A percentile compares a stretch with the other conserved stretches of the same genome.
Evolutionary conservation across 2,797 vertebrate species (phyloP).

Genomic region (Micrastur ruficollis): DNA sequence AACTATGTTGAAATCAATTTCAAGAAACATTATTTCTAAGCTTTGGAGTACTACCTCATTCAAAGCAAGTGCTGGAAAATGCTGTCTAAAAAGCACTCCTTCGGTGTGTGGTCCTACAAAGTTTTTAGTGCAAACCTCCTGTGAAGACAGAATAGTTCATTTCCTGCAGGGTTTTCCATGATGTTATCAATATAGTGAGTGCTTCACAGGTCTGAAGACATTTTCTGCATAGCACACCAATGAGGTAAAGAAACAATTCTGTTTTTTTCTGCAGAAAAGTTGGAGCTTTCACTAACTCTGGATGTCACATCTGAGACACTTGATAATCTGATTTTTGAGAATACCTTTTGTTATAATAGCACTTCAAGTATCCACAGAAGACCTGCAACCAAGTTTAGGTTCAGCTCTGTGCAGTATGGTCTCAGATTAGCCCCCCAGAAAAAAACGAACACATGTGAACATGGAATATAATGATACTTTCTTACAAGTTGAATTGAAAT

Average conservation of each 20-base stretch:
- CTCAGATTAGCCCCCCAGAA: not conserved
- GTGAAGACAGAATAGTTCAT: slow-evolving; percentile 9
- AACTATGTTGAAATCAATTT: not conserved
- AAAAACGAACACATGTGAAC: not conserved
- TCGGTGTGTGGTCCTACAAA: not conserved
- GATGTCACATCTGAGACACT: not conserved
- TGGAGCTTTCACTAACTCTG: not conserved
- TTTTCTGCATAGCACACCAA: not conserved
- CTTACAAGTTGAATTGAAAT: not conserved
- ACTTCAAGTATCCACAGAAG: not conserved
- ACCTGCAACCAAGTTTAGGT: not conserved
- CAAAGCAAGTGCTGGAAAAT: not conserved
- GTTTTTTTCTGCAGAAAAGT: not conserved
- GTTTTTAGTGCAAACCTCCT: not conserved
- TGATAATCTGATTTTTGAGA: not conserved
- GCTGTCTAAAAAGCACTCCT: not conserved
- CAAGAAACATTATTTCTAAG: not conserved
- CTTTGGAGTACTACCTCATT: not conserved
- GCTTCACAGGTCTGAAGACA: not conserved
- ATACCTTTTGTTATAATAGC: not conserved
- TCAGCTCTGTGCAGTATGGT: accelerated
- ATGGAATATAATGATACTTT: not conserved
- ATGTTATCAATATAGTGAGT: not conserved
- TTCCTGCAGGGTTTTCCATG: not conserved
- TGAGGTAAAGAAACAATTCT: not conserved